Evolutionary conservation across 2,797 vertebrate species (phyloP).

Genomic region (Streptopelia turtur): DNA sequence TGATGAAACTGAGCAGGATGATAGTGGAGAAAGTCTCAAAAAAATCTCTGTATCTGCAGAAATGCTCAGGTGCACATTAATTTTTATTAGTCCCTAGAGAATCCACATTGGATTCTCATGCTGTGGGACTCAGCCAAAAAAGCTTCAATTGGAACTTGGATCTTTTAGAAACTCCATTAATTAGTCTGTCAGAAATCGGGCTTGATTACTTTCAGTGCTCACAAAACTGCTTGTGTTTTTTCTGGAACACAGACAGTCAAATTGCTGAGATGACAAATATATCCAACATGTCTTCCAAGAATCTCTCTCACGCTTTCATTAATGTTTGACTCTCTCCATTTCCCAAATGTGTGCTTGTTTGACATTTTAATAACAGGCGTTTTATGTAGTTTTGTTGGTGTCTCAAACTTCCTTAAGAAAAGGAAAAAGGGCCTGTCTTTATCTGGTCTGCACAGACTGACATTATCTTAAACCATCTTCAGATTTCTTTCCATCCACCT

Average conservation of each 20-base stretch:
- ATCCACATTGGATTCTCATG: neutral
- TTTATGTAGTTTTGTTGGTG: neutral
- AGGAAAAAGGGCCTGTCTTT: conserved; percentile 5
- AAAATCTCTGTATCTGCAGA: neutral
- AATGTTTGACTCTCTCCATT: neutral
- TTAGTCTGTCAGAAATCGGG: conserved; percentile 1
- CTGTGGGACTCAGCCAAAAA: neutral
- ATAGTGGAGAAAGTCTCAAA: neutral
- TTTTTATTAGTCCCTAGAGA: neutral
- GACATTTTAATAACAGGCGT: conserved; percentile 48
- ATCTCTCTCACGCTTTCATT: neutral
- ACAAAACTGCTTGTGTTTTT: conserved; percentile 10
- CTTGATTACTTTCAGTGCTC: neutral
- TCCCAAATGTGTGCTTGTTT: neutral
- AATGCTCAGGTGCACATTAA: neutral
- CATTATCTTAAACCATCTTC: conserved; percentile 38
- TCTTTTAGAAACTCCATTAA: neutral
- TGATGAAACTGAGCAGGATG: neutral
- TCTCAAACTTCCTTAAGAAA: conserved; percentile 4
- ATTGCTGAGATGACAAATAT: conserved; percentile 38
- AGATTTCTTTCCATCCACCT: conserved; percentile 16
- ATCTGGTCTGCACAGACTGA: neutral
- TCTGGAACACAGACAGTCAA: conserved; percentile 1
- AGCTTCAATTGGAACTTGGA: neutral
- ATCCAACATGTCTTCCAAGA: neutral